Conservation (phyloP, 35 echinoderm and acorn worm species). For the Apostichopus japonicus region DNA sequence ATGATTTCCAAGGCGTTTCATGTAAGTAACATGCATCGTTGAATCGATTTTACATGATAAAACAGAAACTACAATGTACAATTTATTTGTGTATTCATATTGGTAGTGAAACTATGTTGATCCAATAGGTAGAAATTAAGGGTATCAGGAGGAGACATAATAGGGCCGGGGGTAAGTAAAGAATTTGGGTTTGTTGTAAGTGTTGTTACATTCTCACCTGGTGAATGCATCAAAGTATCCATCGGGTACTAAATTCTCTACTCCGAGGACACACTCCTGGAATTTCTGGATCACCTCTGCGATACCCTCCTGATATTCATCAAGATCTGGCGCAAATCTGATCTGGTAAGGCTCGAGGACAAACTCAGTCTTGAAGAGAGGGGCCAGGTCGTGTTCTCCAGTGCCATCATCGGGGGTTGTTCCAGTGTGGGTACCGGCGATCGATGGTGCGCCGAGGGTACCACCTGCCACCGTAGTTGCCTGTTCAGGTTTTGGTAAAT, state of each 20-base stretch:
- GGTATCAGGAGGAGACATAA: too few species aligned
- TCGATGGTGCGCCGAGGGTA: slow-evolving; percentile 35
- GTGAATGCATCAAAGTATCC: slow-evolving; percentile 99
- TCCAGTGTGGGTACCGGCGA: slow-evolving; percentile 50
- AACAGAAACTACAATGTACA: too few species aligned
- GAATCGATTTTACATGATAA: too few species aligned
- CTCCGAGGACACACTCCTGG: slow-evolving; percentile 96
- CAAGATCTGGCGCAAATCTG: slow-evolving; percentile 81
- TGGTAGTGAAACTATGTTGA: too few species aligned
- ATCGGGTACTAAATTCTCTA: slow-evolving; percentile 96
- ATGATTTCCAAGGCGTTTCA: too few species aligned
- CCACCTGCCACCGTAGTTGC: slow-evolving; percentile 71
- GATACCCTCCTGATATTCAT: slow-evolving; percentile 91
- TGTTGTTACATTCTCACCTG: slow-evolving; percentile 62
- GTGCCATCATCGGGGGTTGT: slow-evolving; percentile 49
- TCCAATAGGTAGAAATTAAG: too few species aligned
- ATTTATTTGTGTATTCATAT: too few species aligned
- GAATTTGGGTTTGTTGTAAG: too few species aligned
- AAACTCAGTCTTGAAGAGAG: slow-evolving; percentile 94
- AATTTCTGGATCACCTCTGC: slow-evolving; percentile 88
- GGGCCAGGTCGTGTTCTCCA: slow-evolving; percentile 61
- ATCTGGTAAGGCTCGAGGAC: slow-evolving; percentile 89
- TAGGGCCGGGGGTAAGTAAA: too few species aligned
- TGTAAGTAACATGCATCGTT: neutral
- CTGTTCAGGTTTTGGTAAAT: slow-evolving; percentile 24